Percentiles rank a stretch among this genome's conserved stretches.
These are phyloP conservation scores for Triplophysa yarkandensis DNA, from an alignment of 2,797 vertebrate genomes.

Conservation along the genomic window DNA sequence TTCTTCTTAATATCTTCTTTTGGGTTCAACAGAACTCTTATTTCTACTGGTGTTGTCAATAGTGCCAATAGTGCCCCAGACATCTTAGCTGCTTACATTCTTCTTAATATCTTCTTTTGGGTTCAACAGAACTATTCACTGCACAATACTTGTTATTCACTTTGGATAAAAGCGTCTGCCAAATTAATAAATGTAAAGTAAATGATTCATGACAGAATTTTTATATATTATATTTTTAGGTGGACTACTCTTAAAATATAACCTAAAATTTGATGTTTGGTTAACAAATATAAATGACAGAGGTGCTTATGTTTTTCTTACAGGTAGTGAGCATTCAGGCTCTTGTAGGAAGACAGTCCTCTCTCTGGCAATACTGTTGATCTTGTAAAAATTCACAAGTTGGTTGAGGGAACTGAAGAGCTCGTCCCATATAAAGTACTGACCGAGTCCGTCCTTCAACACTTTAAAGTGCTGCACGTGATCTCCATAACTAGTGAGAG, in stretches of 20 bases:
- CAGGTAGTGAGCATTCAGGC: conserved; percentile 72
- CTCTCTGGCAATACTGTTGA: conserved; percentile 86
- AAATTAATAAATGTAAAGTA: too few relatives aligned
- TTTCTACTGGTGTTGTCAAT: too few relatives aligned
- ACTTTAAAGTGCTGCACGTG: conserved; percentile 96
- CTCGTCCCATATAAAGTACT: conserved; percentile 94
- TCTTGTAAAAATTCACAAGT: conserved; percentile 93
- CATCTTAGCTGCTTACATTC: too few relatives aligned
- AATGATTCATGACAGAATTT: too few relatives aligned
- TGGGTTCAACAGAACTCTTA: too few relatives aligned
- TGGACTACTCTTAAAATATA: not conserved
- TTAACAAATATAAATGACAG: not conserved
- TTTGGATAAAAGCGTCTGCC: too few relatives aligned
- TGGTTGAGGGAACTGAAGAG: conserved; percentile 92
- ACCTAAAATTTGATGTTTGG: not conserved
- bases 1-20: too few relatives aligned
- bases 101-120: too few relatives aligned
- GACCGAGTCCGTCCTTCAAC: conserved; percentile 83
- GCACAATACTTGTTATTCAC: too few relatives aligned
- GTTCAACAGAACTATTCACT: too few relatives aligned
- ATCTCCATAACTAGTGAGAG: conserved; percentile 81
- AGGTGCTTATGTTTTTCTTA: conserved; percentile 22
- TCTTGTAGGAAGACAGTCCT: conserved; percentile 86
- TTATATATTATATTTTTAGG: too few relatives aligned
- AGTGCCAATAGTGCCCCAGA: too few relatives aligned